These are phyloP conservation scores for Ips typographus DNA, from an alignment of 1,140 invertebrate species.

Conservation along the genomic window DNA sequence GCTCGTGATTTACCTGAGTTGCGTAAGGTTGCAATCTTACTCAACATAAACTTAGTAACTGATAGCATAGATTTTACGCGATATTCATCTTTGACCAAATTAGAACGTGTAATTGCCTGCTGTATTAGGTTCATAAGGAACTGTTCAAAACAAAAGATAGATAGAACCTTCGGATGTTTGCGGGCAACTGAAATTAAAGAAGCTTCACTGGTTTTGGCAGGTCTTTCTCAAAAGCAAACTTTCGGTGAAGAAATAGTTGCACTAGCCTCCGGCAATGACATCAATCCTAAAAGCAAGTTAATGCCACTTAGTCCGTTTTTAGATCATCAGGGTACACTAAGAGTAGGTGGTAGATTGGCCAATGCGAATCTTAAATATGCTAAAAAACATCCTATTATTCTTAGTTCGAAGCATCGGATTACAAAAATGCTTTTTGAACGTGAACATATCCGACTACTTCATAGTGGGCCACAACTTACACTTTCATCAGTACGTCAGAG, in stretches of 20 bases:
- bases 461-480: constrained; percentile 7
- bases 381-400: constrained; percentile 12
- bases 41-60: background rate
- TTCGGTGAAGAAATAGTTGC: constrained; percentile 1
- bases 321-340: constrained; percentile 46
- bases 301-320: constrained; percentile 45
- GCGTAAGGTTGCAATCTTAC: background rate
- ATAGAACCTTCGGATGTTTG: background rate
- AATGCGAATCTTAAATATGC: constrained; percentile 38
- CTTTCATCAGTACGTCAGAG: constrained; percentile 10
- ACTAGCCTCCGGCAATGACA: constrained; percentile 42
- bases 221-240: background rate
- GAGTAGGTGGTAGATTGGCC: constrained; percentile 52
- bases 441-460: background rate
- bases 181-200: background rate
- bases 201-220: background rate
- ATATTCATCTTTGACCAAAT: background rate
- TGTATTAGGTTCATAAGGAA: constrained; percentile 1
- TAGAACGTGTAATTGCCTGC: background rate
- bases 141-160: background rate
- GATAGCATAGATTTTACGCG: background rate
- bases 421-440: constrained; percentile 1
- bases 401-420: constrained; percentile 8
- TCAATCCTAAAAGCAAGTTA: constrained; percentile 52
- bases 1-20: background rate